These are phyloP conservation scores for Damaliscus lunatus DNA, from an alignment of 2,113 vertebrate species.

Conservation along the genomic window DNA sequence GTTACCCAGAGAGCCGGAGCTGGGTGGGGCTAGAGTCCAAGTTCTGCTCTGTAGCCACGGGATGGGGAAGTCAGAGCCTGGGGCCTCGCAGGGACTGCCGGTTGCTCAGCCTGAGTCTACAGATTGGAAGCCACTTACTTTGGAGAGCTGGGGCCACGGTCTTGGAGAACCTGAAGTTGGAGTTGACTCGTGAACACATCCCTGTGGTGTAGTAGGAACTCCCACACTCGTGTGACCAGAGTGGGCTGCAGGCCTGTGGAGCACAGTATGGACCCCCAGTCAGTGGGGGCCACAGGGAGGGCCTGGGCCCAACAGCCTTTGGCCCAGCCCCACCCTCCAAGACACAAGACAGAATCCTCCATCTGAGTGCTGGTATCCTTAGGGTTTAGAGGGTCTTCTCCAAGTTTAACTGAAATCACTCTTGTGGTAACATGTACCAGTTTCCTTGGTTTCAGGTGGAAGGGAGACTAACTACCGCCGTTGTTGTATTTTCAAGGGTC, in stretches of 20 bases:
- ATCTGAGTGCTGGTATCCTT: not conserved
- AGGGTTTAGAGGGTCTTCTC: not conserved
- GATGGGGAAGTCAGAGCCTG: fast-evolving
- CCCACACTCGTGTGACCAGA: slow-evolving; percentile 98
- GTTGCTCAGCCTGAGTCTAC: fast-evolving
- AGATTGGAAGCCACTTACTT: slow-evolving; percentile 79
- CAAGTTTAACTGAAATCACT: not conserved
- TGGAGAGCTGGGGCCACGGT: slow-evolving; percentile 93
- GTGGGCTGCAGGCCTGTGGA: slow-evolving; percentile 92
- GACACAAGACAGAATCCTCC: not conserved
- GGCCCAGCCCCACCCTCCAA: not conserved
- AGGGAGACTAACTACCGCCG: not conserved
- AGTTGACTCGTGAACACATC: slow-evolving; percentile 91
- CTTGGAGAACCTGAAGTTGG: slow-evolving; percentile 91
- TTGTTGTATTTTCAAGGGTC: not conserved
- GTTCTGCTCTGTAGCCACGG: not conserved
- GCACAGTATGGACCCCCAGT: not conserved
- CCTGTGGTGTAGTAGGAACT: slow-evolving; percentile 97
- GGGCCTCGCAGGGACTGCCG: not conserved
- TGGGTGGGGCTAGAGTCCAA: fast-evolving
- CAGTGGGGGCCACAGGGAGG: not conserved
- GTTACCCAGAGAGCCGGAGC: not conserved
- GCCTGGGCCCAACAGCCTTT: not conserved
- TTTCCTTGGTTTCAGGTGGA: not conserved
- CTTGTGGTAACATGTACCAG: not conserved